Base-by-base conservation (phyloP, 2,888 invertebrate species). In the Rhorus exstirpatorius region DNA sequence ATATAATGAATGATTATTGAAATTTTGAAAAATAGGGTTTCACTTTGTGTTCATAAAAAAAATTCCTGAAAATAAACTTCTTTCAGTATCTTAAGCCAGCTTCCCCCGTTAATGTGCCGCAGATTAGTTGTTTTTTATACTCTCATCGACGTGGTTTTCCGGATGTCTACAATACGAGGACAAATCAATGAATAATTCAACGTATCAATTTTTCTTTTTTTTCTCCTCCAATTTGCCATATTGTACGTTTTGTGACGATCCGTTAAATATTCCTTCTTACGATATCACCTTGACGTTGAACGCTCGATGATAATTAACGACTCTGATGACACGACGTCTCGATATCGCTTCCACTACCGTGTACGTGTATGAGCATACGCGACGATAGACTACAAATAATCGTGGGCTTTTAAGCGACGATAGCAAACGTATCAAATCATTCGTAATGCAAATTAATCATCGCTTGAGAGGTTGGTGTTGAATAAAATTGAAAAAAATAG, bases 221-320 rank as follows among this genome's bases (percentile, higher is more conserved):
- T n/a, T 46, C 60, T 38, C 26, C 19, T 44, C 26, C 10, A 19
- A 41, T 19, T 14, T 3, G 46, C 26, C 63, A 19, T 53, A 35
- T 4, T 17, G 26, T 26, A 12, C 38, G 35, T 58, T 19, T 55
- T 49, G n/a, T 63, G 26, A 55, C 58, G 38, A 55, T 38, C 58
- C 17, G 19, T 24, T 26, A 58, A n/a, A 44, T 70, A 60, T 60
- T 65, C 60, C 55, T 58, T 60, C 24, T 77, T 24, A 49, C 46
- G 26, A 49, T 49, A 61, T 71, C 49, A 72, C 76, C 81, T 72
- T 77, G 81, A 61, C 70, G 76, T 38, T 74, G 38, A 46, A 71
- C 58, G 58, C 35, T 60, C 71, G 46, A 68, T 41, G 71, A 60
- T 71, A 81, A 81, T 81, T 76, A 76, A 81, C 63, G 41, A 81